Percentiles rank a stretch among this genome's conserved stretches.
phyloP scores from a whole-genome alignment of 2,888 invertebrate species.

The Hydroisotoma schaefferi region DNA sequence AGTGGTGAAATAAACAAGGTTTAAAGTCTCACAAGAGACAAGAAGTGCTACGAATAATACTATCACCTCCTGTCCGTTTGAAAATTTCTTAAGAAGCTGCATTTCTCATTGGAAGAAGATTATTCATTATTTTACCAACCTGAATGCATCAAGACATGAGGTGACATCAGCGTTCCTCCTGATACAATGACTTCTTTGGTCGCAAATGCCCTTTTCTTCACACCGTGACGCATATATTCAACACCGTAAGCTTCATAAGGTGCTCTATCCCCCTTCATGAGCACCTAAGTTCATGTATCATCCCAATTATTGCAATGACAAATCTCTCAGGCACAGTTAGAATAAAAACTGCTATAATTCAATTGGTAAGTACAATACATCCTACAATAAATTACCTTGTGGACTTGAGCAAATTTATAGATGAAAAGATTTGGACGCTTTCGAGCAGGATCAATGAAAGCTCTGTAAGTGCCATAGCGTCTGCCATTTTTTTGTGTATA shows the following conservation, averaged over 20 bases:
- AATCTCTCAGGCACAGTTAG: not conserved
- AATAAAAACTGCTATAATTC: slow-evolving; percentile 1
- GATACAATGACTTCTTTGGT: slow-evolving; percentile 43
- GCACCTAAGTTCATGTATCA: slow-evolving; percentile 24
- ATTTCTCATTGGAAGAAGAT: too few species aligned
- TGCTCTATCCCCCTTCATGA: slow-evolving; percentile 32
- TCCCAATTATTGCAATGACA: not conserved
- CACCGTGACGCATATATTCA: slow-evolving; percentile 42
- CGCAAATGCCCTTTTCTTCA: slow-evolving; percentile 35
- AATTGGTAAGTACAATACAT: not conserved
- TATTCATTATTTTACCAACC: too few species aligned
- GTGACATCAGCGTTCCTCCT: slow-evolving; percentile 38
- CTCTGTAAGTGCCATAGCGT: slow-evolving; percentile 40
- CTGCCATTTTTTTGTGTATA: slow-evolving; percentile 44
- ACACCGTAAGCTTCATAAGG: slow-evolving; percentile 39
- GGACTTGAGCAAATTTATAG: slow-evolving; percentile 38
- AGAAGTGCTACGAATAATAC: too few species aligned
- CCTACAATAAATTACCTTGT: slow-evolving; percentile 21
- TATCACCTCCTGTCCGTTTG: too few species aligned
- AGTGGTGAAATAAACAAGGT: too few species aligned
- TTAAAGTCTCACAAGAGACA: too few species aligned
- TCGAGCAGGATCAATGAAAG: slow-evolving; percentile 41
- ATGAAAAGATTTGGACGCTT: slow-evolving; percentile 34
- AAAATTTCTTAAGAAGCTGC: too few species aligned
- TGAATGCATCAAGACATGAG: slow-evolving; percentile 42